phyloP scores from a whole-genome alignment of 2,888 invertebrate genomes.

The Chymomyza amoena region DNA sequence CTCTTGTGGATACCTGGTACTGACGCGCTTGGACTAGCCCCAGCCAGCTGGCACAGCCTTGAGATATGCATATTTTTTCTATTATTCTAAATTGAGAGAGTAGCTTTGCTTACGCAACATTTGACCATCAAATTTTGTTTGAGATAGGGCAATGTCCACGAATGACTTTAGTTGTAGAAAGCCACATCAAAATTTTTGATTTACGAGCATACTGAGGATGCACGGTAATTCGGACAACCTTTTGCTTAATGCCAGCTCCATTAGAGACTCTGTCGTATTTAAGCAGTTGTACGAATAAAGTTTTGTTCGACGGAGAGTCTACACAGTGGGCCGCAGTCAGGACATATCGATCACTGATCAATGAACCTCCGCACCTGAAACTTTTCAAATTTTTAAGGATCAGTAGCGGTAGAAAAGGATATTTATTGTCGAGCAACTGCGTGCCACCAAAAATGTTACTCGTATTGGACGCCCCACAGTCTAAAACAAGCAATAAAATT shows the following conservation, averaged over 20 bases:
- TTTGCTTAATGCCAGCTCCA: slow-evolving; percentile 71
- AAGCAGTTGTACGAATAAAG: slow-evolving; percentile 56
- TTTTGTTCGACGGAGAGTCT: too few species aligned
- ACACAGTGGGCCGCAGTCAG: too few species aligned
- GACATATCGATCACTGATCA: slow-evolving; percentile 77
- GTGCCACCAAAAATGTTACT: slow-evolving; percentile 76
- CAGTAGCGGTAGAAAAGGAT: slow-evolving; percentile 77
- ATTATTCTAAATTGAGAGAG: too few species aligned
- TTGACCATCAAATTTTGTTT: slow-evolving; percentile 68
- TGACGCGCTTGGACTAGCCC: slow-evolving; percentile 60
- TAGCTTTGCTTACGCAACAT: too few species aligned
- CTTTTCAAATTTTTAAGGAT: slow-evolving; percentile 51
- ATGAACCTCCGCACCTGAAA: slow-evolving; percentile 75
- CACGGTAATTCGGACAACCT: slow-evolving; percentile 61
- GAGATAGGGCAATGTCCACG: slow-evolving; percentile 63
- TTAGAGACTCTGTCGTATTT: slow-evolving; percentile 73
- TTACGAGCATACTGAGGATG: slow-evolving; percentile 64
- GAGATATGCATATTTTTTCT: too few species aligned
- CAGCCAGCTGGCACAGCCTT: slow-evolving; percentile 77
- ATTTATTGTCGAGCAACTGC: slow-evolving; percentile 75
- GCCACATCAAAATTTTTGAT: slow-evolving; percentile 75
- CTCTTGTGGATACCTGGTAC: slow-evolving; percentile 73
- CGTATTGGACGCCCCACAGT: slow-evolving; percentile 76
- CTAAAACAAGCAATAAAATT: slow-evolving; percentile 36
- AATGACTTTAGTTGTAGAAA: slow-evolving; percentile 67